A percentile compares a stretch with the other conserved stretches of the same genome.
These are phyloP conservation scores for Ostrea edulis DNA, from an alignment of 1,140 invertebrate genomes.

Conservation along the genomic window DNA sequence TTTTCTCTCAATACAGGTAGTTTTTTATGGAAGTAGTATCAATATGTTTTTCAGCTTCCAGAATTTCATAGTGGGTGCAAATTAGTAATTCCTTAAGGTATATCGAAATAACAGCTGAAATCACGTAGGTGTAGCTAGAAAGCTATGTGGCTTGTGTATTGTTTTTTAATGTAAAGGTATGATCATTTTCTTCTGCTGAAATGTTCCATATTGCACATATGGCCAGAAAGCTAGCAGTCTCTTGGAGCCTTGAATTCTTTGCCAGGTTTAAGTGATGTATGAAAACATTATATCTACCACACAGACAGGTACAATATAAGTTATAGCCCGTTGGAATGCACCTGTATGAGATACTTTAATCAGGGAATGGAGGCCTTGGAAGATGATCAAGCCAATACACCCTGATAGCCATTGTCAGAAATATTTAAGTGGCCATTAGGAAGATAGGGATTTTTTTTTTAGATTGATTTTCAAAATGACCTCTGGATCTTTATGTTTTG, in stretches of 20 bases:
- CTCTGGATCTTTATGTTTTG: too few species aligned
- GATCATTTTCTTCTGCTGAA: not conserved
- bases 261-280: not conserved
- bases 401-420: constrained; percentile 18
- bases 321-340: constrained; percentile 21
- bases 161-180: not conserved
- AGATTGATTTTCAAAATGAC: not conserved
- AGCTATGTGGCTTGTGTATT: not conserved
- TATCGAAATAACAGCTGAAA: not conserved
- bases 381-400: not conserved
- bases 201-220: constrained; percentile 23
- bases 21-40: not conserved
- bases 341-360: constrained; percentile 3
- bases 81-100: not conserved
- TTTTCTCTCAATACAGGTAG: constrained; percentile 10
- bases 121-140: too few species aligned
- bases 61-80: not conserved
- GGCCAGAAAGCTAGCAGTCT: not conserved
- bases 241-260: not conserved
- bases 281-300: not conserved
- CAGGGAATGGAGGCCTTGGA: not conserved
- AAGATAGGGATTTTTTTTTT: not conserved
- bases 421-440: constrained; percentile 18
- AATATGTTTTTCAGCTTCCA: not conserved
- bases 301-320: constrained; percentile 6